A percentile compares a stretch with the other conserved stretches of the same genome.
phyloP scores from a whole-genome alignment of 2,797 vertebrate species.

The Morus bassanus region DNA sequence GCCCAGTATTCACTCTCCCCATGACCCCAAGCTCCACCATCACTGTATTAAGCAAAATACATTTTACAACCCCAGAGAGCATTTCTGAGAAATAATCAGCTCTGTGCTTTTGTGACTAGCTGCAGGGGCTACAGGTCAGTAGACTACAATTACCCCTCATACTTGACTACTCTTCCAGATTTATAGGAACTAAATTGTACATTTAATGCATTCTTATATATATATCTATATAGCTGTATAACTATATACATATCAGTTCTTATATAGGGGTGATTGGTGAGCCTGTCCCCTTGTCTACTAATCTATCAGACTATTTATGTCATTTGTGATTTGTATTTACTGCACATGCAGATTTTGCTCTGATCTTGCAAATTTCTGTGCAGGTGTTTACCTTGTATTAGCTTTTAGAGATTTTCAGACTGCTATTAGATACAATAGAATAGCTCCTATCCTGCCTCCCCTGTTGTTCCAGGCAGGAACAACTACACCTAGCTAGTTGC shows the following conservation, averaged over 20 bases:
- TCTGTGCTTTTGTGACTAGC: neutral
- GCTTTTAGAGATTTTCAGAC: neutral
- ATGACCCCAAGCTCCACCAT: neutral
- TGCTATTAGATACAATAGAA: neutral
- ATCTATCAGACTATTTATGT: neutral
- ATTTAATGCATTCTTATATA: neutral
- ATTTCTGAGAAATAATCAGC: conserved; percentile 42
- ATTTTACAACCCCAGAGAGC: neutral
- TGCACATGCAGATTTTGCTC: neutral
- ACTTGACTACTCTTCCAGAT: neutral
- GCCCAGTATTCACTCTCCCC: neutral
- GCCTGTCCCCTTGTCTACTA: neutral
- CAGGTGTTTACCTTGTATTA: neutral
- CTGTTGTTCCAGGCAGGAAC: neutral
- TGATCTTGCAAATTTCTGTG: neutral
- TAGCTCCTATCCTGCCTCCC: neutral
- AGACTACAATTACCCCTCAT: neutral
- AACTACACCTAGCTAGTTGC: neutral
- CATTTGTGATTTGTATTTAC: neutral
- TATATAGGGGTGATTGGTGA: neutral
- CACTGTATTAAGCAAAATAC: neutral
- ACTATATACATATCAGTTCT: neutral
- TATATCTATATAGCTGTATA: neutral
- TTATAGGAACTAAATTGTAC: neutral
- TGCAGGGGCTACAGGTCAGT: conserved; percentile 2